phyloP scores from a whole-genome alignment of 2,888 invertebrate genomes.

The Pecten maximus region DNA sequence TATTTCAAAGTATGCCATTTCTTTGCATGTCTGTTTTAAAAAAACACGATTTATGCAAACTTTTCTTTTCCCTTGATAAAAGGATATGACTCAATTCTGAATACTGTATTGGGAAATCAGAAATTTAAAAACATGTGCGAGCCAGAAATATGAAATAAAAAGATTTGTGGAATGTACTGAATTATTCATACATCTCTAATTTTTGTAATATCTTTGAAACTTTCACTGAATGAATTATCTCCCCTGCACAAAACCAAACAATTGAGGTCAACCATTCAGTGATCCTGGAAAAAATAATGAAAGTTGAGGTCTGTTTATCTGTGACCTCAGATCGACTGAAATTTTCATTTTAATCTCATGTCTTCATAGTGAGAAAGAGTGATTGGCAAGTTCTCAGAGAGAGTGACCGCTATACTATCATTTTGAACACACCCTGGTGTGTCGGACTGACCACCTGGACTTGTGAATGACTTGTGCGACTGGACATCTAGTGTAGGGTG shows the following conservation, averaged over 20 bases:
- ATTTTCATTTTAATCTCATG: background rate
- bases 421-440: background rate
- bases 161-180: background rate
- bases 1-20: no score
- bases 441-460: conserved; percentile 10
- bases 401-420: background rate
- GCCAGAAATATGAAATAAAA: background rate
- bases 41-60: background rate
- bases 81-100: background rate
- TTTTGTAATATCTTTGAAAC: background rate
- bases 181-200: background rate
- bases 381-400: background rate
- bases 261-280: background rate
- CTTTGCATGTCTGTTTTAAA: background rate
- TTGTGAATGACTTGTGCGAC: background rate
- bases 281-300: background rate
- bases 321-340: background rate
- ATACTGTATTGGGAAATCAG: background rate
- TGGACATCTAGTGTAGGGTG: background rate
- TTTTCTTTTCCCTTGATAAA: background rate
- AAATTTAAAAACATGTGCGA: background rate
- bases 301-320: background rate
- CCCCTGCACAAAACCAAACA: background rate
- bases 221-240: conserved; percentile 21
- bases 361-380: background rate